Evolutionary conservation across 2,888 invertebrate genomes (phyloP).

Genomic region (Sphaerophoria taeniata): DNA sequence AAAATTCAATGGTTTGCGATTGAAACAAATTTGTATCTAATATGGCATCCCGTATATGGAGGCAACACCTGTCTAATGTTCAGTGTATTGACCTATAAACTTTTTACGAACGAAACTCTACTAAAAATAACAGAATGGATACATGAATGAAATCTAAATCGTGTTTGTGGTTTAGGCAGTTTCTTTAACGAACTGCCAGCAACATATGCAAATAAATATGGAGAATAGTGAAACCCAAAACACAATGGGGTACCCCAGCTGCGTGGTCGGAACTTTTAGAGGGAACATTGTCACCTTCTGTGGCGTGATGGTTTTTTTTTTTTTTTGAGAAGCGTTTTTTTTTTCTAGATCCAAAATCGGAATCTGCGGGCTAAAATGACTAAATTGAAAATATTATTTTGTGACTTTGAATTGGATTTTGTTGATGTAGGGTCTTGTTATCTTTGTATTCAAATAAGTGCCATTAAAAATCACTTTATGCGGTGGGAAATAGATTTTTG

Average conservation of each 20-base stretch:
- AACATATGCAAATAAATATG: constrained; percentile 14
- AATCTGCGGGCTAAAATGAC: constrained; percentile 13
- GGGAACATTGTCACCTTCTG: constrained; percentile 10
- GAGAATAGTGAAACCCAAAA: not conserved
- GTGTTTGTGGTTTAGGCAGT: constrained; percentile 26
- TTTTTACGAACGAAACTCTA: constrained; percentile 1
- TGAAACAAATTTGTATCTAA: constrained; percentile 30
- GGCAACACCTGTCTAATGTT: constrained; percentile 19
- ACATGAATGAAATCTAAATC: constrained; percentile 23
- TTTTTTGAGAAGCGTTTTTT: not conserved
- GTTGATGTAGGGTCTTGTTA: constrained; percentile 8
- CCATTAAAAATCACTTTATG: not conserved
- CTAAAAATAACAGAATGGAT: constrained; percentile 23
- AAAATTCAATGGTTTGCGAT: constrained; percentile 11
- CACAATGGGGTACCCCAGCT: constrained; percentile 13
- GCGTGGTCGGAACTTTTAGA: not conserved
- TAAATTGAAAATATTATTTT: constrained; percentile 9
- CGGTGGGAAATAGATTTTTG: not conserved
- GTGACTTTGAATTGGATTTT: not conserved
- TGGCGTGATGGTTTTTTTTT: not conserved
- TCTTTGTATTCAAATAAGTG: constrained; percentile 23
- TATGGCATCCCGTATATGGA: not conserved
- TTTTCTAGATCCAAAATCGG: not conserved
- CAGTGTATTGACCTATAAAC: constrained; percentile 39
- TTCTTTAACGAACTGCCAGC: not conserved